These are phyloP conservation scores for Hedychridium roseum DNA, from an alignment of 2,888 invertebrate species.

Conservation along the genomic window DNA sequence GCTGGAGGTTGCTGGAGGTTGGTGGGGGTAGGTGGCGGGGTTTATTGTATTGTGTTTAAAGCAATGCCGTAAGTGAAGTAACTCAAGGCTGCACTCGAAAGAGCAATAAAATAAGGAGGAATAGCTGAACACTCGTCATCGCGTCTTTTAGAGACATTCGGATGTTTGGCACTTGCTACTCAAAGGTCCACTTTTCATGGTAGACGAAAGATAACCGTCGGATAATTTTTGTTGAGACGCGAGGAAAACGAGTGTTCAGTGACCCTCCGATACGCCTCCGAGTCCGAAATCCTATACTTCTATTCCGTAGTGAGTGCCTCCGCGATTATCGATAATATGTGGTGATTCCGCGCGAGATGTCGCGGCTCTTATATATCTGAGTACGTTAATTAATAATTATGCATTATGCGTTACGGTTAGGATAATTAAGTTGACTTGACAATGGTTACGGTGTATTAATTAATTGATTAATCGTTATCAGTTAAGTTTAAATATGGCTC, in stretches of 20 bases:
- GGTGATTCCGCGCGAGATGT: slow-evolving; percentile 37
- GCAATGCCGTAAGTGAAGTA: slow-evolving; percentile 63
- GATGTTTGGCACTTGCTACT: not conserved
- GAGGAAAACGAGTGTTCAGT: slow-evolving; percentile 37
- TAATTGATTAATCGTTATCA: slow-evolving; percentile 59
- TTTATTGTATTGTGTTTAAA: slow-evolving; percentile 62
- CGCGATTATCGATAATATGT: slow-evolving; percentile 53
- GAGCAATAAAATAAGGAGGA: slow-evolving; percentile 53
- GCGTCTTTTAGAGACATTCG: slow-evolving; percentile 13
- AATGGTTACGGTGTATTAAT: slow-evolving; percentile 49
- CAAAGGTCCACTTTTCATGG: not conserved
- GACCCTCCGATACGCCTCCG: slow-evolving; percentile 59
- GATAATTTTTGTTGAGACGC: not conserved
- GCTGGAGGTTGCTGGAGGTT: slow-evolving; percentile 22
- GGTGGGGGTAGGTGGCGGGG: slow-evolving; percentile 45
- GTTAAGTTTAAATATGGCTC: slow-evolving; percentile 60
- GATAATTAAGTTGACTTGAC: slow-evolving; percentile 54
- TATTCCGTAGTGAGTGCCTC: slow-evolving; percentile 61
- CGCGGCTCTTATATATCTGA: slow-evolving; percentile 40
- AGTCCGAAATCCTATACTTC: slow-evolving; percentile 50
- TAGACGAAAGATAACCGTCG: not conserved
- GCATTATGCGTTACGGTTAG: slow-evolving; percentile 46
- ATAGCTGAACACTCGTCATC: slow-evolving; percentile 43
- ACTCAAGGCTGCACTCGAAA: slow-evolving; percentile 62
- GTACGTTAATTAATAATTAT: slow-evolving; percentile 55